Evolutionary conservation across 2,113 vertebrate genomes (phyloP).

Genomic region (Tetraodon nigroviridis): DNA sequence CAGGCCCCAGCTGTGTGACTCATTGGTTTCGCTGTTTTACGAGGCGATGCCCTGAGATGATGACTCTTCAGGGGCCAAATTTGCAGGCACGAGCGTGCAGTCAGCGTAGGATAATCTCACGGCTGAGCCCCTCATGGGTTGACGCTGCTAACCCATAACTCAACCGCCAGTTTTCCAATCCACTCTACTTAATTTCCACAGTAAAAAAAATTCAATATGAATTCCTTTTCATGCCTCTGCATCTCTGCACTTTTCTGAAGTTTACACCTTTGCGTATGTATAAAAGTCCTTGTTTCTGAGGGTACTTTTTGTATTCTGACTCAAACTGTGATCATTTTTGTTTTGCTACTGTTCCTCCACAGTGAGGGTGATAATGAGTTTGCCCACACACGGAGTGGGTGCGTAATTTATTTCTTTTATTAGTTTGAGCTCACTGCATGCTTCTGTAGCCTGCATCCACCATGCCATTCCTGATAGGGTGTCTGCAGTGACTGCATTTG

Average conservation of each 20-base stretch:
- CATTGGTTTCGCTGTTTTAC: conserved; percentile 39
- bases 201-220: no score
- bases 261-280: neutral
- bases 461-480: no score
- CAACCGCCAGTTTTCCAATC: no score
- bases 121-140: no score
- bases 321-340: conserved; percentile 21
- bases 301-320: conserved; percentile 3
- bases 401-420: neutral
- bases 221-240: neutral
- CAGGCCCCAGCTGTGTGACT: conserved; percentile 24
- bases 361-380: conserved; percentile 31
- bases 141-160: no score
- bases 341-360: conserved; percentile 21
- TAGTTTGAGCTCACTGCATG: neutral
- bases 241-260: neutral
- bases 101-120: no score
- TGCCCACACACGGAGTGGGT: conserved; percentile 9
- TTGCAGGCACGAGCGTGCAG: conserved; percentile 6
- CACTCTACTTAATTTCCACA: neutral
- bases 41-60: conserved; percentile 13
- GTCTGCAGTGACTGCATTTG: conserved; percentile 5
- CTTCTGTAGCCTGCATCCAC: no score
- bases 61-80: conserved; percentile 17
- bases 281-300: neutral